Evolutionary conservation across 2,113 vertebrate genomes (phyloP), one percentile per base, ranked within the genome.

Genomic region (Callaeas wilsoni): DNA sequence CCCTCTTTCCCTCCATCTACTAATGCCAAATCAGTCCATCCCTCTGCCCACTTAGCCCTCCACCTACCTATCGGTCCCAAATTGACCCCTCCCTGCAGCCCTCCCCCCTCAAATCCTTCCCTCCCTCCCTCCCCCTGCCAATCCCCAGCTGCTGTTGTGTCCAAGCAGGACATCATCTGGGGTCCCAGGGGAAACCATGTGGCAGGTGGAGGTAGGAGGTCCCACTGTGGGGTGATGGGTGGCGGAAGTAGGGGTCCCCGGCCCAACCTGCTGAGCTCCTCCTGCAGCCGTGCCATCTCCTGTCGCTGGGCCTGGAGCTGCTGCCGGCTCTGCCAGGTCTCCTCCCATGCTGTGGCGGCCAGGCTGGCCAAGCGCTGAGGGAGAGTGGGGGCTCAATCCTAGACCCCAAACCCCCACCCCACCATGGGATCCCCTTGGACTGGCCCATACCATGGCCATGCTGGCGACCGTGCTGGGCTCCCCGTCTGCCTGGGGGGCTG

Each of bases 221-320:
- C 47, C 14, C 50, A 14, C 27, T 42, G 30, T 62, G 84, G 32
- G 5, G 8, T 17, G 32, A 18, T 60, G 57, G n/a, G 17, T 12
- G 16, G 16, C 70, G 59, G 44, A 19, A 70, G 4, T 0, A 19
- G 9, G 25, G 7, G 9, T 63, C 33, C 21, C 13, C 59, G 39
- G 39, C 10, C 92, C 86, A 67, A 98, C 98, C 97, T 97, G 95
- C 22, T 30, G 78, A 98, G 94, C 89, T 97, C 96, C 47, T 97
- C 96, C 83, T 33, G 95, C 64, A 98, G 94, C 2, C 4, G 77
- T 26, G 20, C 65, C 44, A 96, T 27, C 77, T 96, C 94, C 57
- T 83, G 79, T 30, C 5, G 84, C 93, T 95, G 94, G 4, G 74
- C 80, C 46, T 69, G 90, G 42, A 97, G 90, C 67, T 96, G 95